phyloP scores from a whole-genome alignment of 2,888 invertebrate genomes.

The Frankliniella fusca region DNA sequence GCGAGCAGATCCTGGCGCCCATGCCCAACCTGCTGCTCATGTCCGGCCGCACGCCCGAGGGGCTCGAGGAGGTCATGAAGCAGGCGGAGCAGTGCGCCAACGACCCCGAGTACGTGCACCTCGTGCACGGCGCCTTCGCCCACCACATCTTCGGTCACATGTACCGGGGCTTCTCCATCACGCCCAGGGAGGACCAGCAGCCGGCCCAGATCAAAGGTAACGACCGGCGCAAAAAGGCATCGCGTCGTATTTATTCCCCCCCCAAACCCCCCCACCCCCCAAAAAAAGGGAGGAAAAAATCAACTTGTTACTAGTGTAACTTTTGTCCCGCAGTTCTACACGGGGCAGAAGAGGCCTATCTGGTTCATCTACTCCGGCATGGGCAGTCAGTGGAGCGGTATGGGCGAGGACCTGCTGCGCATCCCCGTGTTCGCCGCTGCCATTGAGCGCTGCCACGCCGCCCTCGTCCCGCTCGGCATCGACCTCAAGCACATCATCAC shows the following conservation, averaged over 20 bases:
- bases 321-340: slow-evolving; percentile 53
- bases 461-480: slow-evolving; percentile 70
- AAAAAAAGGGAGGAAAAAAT: no score
- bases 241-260: no score
- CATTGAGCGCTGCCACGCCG: slow-evolving; percentile 60
- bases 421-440: slow-evolving; percentile 62
- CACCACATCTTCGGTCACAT: slow-evolving; percentile 46
- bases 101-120: slow-evolving; percentile 52
- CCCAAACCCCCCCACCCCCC: no score
- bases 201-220: not conserved
- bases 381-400: slow-evolving; percentile 67
- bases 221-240: not conserved
- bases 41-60: slow-evolving; percentile 5
- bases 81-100: not conserved
- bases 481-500: slow-evolving; percentile 76
- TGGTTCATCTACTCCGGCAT: slow-evolving; percentile 70
- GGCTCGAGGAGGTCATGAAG: not conserved
- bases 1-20: not conserved
- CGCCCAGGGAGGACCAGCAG: not conserved
- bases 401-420: slow-evolving; percentile 61
- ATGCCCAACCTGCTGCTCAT: slow-evolving; percentile 5
- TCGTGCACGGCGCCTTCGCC: slow-evolving; percentile 48
- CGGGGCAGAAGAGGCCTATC: slow-evolving; percentile 48
- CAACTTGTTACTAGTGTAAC: not conserved
- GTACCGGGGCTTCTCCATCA: slow-evolving; percentile 51